Percentiles rank a stretch among this genome's conserved stretches.
Evolutionary conservation across 2,797 vertebrate species (phyloP).

Genomic region (Carduelis carduelis): DNA sequence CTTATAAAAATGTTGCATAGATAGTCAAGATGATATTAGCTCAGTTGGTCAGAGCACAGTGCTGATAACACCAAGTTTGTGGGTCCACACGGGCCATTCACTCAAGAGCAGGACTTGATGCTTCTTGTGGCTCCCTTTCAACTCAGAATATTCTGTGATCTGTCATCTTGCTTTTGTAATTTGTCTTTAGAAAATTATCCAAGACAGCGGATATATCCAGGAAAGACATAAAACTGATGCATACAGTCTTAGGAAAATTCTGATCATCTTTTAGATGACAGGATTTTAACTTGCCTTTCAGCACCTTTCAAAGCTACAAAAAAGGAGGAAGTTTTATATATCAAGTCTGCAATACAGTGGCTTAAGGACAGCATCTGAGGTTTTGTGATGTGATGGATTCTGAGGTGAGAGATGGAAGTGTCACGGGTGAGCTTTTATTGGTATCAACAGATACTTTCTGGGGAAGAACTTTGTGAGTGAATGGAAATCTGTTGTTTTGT

Average conservation of each 20-base stretch:
- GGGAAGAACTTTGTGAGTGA: background rate
- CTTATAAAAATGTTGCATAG: background rate
- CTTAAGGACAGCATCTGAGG: background rate
- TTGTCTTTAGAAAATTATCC: background rate
- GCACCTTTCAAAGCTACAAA: background rate
- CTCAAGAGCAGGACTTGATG: background rate
- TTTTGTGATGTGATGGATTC: background rate
- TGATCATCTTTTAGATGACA: background rate
- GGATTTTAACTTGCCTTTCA: background rate
- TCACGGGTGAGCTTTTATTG: background rate
- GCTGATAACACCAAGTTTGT: background rate
- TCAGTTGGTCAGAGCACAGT: background rate
- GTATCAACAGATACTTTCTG: background rate
- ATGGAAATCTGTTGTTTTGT: background rate
- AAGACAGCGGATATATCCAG: background rate
- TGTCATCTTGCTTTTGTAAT: background rate
- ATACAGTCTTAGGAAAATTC: background rate
- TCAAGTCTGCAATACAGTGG: background rate
- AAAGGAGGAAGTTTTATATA: background rate
- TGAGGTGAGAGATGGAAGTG: background rate
- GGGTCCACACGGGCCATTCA: rapidly evolving
- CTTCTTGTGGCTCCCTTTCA: background rate
- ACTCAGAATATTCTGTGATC: background rate
- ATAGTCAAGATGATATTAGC: background rate
- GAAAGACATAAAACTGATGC: background rate